phyloP scores from a whole-genome alignment of 2,888 invertebrate genomes.

The Apamea sordens region DNA sequence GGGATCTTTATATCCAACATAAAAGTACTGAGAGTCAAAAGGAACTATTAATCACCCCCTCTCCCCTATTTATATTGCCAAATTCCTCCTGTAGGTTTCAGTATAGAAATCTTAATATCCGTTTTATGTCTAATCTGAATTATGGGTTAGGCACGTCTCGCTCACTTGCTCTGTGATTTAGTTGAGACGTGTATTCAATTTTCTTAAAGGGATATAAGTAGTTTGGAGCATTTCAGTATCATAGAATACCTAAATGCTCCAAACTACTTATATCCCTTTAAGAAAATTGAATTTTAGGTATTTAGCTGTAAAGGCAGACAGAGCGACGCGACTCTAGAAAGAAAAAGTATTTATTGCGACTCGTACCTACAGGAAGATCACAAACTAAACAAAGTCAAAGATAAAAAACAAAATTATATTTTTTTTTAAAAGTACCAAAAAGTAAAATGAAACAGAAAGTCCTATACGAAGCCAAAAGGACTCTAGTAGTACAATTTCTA shows the following conservation, averaged over 20 bases:
- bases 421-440: too few relatives aligned
- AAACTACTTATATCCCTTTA: too few relatives aligned
- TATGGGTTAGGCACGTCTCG: conserved; percentile 24
- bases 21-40: conserved; percentile 45
- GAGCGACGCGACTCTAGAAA: not conserved
- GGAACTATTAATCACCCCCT: conserved; percentile 56
- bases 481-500: not conserved
- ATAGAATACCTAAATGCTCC: too few relatives aligned
- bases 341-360: too few relatives aligned
- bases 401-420: too few relatives aligned
- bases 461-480: too few relatives aligned
- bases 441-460: too few relatives aligned
- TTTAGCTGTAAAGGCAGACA: not conserved
- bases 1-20: conserved; percentile 52
- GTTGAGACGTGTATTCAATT: conserved; percentile 10
- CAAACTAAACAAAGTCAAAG: too few relatives aligned
- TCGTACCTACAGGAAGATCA: too few relatives aligned
- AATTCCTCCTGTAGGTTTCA: conserved; percentile 10
- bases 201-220: not conserved
- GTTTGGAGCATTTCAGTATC: not conserved
- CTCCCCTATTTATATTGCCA: conserved; percentile 4
- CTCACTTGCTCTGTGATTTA: conserved; percentile 31
- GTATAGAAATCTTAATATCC: conserved; percentile 49
- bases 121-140: conserved; percentile 42
- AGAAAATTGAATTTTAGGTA: too few relatives aligned